Evolutionary conservation across 1,140 invertebrate genomes (phyloP), one percentile per base, ranked within the genome.

Genomic region (Arion vulgaris): DNA sequence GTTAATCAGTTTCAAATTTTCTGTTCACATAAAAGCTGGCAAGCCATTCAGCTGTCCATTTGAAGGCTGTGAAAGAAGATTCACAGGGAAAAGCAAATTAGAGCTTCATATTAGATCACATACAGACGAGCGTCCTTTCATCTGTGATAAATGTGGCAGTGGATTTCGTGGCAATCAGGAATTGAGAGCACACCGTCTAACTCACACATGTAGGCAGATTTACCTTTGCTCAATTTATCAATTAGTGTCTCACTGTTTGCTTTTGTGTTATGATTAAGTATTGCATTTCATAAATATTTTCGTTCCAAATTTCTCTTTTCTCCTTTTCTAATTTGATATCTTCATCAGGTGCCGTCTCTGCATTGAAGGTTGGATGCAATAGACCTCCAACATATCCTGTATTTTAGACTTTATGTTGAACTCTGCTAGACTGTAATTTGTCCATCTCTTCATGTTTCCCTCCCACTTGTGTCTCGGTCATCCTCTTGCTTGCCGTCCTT

Each of bases 121-220:
- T n/a, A 66, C 76, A 13, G 76, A 66, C n/a, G 76, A 78, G 36
- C 51, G 57, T 1, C 76, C 76, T 34, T 78, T 78, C 36, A 41
- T 78, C 13, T 78, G 76, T 66, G 51, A 62, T 41, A 78, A 62
- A 34, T 78, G 76, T 78, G 76, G 76, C 0, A 78, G 39, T 62
- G 51, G 51, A 11, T 78, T 78, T 34, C 36, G 51, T 38, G 51
- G 57, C 4, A 78, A 78, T 39, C 51, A 62, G 19, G 57, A 78
- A 23, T 28, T 78, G 19, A 78, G 53, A 39, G 51, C 51, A 9
- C 76, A 78, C 28, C 51, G 34, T 23, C 51, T 78, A 23, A 62
- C 76, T 41, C 76, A 78, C n/a, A 78, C 76, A 66, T 17, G 57
- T 66, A 66, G 19, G 57, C 23, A 36, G 49, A 66, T 53, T 38